Evolutionary conservation across 2,888 invertebrate species (phyloP), one percentile per base, ranked within the genome.

Genomic region (Parnassius apollo): DNA sequence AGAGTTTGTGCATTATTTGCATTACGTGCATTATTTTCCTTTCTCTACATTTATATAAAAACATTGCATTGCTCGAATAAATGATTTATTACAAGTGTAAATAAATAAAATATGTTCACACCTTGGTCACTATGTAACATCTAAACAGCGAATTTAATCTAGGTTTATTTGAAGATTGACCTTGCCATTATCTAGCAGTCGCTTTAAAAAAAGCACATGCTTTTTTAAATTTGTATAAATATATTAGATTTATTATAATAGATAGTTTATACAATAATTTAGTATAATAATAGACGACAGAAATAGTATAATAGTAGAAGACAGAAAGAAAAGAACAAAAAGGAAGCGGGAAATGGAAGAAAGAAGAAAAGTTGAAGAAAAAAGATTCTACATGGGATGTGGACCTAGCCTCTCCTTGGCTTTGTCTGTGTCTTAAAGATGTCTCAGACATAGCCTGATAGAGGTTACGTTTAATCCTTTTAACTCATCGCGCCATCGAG

Each of bases 331-430:
- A 11, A 7, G 45, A 35, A 42, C n/a, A 42, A 22, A 8, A 12
- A 54, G 13, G 18, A 2, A 46, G 46, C n/a, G 25, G 8, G 35
- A 35, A 35, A 35, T 35, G 49, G 49, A 58, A 42, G 49, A 46
- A 52, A 50, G 54, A 48, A 54, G 52, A 53, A 25, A 7, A 22
- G 8, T 1, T 46, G 62, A 48, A 46, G 42, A 7, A 13, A 35
- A 22, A 44, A 46, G 44, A 51, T 54, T 9, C 18, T 51, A 35
- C 54, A 64, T 66, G 83, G 90, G 86, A 82, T 74, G 61, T 83
- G 86, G 87, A 89, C 92, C 86, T 92, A 92, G 92, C 92, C 92
- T 92, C 92, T 92, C 92, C 92, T 92, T 91, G 92, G 92, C 92
- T 92, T 92, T 92, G 92, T 92, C 92, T 92, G 92, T 92, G 75